Evolutionary conservation across 2,113 vertebrate species (phyloP), one percentile per base, ranked within the genome.

Genomic region (Ictalurus furcatus): DNA sequence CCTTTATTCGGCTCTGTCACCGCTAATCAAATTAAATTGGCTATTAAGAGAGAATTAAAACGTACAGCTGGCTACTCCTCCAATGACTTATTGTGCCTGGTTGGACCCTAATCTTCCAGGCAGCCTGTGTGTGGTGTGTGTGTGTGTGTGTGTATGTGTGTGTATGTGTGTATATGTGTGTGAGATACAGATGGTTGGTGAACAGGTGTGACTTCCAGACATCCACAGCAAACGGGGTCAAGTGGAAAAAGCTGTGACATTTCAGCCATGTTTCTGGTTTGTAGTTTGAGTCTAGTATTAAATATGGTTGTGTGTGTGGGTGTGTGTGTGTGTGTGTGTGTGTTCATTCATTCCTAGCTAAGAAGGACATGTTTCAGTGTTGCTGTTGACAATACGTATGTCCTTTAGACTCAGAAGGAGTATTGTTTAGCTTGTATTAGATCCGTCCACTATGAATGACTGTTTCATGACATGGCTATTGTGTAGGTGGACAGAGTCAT

Each of bases 11-110:
- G 88, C 82, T 85, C 88, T 88, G 88, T 88, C 88, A 85, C 88
- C 61, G 88, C 88, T 88, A 88, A 88, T 88, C 88, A 88, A 88
- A 88, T 88, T 88, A 85, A 88, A 88, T 88, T 88, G 88, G 82
- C 88, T 88, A 88, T 88, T 88, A 88, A 88, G 88, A 88, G 88
- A 85, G 44, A 88, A 88, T 85, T 88, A 88, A 88, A 88, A 63
- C 16, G 82, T 88, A 88, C 88, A 88, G 88, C 88, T 85, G 88
- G 82, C 88, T 85, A 85, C 88, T 71, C 88, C 88, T 88, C 71
- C 40, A 85, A 34, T 88, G 88, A 88, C 88, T 88, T 88, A 88
- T 88, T 78, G 88, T 85, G 71, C 71, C 82, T 84, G 82, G 71
- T 78, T 88, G 69, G 82, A 78, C 88, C 88, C 82, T 85, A 88